Conservation (phyloP, 2,113 vertebrate species). For the Gavia stellata region DNA sequence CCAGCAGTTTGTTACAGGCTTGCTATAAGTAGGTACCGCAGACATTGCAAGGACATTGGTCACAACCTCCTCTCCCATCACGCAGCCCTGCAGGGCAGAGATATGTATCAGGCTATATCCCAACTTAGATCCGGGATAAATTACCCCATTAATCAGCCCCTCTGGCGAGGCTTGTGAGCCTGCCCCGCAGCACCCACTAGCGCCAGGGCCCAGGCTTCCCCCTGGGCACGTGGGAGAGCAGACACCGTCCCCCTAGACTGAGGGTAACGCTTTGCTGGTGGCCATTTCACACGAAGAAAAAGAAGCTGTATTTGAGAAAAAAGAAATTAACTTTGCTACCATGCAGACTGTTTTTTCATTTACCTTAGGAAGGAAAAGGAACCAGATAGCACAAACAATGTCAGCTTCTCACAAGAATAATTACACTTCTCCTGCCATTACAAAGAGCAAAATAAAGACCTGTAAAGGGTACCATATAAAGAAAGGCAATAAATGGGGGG, state of each 20-base stretch:
- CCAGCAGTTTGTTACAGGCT: background rate
- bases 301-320: background rate
- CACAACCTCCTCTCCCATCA: background rate
- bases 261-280: background rate
- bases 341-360: background rate
- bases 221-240: background rate
- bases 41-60: background rate
- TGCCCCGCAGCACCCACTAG: background rate
- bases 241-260: accelerated
- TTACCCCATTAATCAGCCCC: background rate
- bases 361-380: background rate
- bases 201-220: background rate
- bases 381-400: background rate
- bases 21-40: background rate
- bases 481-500: background rate
- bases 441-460: background rate
- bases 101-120: background rate
- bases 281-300: background rate
- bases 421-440: background rate
- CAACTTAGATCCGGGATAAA: background rate
- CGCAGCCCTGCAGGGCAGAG: background rate
- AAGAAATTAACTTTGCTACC: background rate
- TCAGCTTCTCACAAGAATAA: background rate
- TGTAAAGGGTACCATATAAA: background rate
- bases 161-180: background rate